Evolutionary conservation across 2,888 invertebrate species (phyloP), one percentile per base, ranked within the genome.

Genomic region (Ptilodon capucinus): DNA sequence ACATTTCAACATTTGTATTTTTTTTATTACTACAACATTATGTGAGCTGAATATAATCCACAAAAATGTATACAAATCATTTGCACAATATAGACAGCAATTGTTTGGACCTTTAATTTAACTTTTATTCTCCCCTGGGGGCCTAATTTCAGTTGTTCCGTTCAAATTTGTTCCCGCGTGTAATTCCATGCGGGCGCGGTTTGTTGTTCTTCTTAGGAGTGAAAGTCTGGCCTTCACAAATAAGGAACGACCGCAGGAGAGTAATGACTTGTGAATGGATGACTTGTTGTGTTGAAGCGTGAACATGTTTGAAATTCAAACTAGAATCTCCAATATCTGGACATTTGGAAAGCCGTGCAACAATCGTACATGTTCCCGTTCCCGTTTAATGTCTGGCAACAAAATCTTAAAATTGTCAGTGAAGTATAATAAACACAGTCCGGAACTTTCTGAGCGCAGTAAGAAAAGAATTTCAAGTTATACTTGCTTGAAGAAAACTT

Each of bases 51-150:
- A n/a, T n/a, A n/a, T n/a, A n/a, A n/a, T n/a, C 5, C 32, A 8
- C 14, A 32, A 32, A 32, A n/a, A n/a, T n/a, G n/a, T n/a, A 8
- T 14, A 8, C 14, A 14, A 36, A 32, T 42, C 41, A 51, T 50
- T 48, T 57, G 54, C 60, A 44, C 44, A 48, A 50, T 58, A 52
- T 55, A 58, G 57, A 56, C 55, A 44, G 42, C 57, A 51, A 53
- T 55, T 50, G 51, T 57, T 50, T 54, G 52, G 64, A 28, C 67
- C 70, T 74, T 62, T 75, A 64, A 79, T 79, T 74, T 74, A 74
- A 74, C 71, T 76, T 77, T 70, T 58, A 70, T 76, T 64, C 54
- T 49, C 51, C 47, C 38, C 47, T 23, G 30, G 46, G 48, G 51
- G 60, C 60, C 62, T 74, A 62, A 77, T 75, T 74, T 63, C 56